These are phyloP conservation scores for Drusus annulatus DNA, from an alignment of 1,140 invertebrate genomes.

Conservation along the genomic window DNA sequence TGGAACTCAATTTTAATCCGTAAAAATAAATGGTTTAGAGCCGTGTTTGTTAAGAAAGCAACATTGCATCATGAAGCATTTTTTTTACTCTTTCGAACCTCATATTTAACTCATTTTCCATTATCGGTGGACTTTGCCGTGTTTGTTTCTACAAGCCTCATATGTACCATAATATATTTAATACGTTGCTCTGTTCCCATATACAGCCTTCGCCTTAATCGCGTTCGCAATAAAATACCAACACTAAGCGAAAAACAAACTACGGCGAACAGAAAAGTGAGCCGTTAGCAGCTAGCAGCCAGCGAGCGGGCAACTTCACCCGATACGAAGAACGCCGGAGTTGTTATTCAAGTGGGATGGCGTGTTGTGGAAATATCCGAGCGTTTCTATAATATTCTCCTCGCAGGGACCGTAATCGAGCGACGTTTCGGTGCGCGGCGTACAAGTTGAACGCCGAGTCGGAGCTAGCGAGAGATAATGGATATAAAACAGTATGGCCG, in stretches of 20 bases:
- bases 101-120: no score
- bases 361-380: background rate
- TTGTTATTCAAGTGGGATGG: background rate
- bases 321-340: background rate
- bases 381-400: no score
- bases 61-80: no score
- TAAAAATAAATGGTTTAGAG: no score
- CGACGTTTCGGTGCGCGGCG: background rate
- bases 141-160: no score
- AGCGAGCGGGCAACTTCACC: background rate
- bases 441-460: background rate
- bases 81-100: no score
- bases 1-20: no score
- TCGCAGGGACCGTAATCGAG: no score
- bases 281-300: no score
- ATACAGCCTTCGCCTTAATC: slow-evolving; percentile 35
- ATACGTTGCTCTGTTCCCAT: background rate
- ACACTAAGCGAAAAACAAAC: slow-evolving; percentile 8
- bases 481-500: slow-evolving; percentile 1
- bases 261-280: background rate
- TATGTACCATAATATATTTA: background rate
- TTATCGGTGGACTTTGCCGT: no score
- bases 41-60: no score
- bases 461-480: background rate
- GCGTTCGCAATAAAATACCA: slow-evolving; percentile 34